Evolutionary conservation across 2,113 vertebrate species (phyloP), one percentile per base, ranked within the genome.

Genomic region (Pantherophis guttatus): DNA sequence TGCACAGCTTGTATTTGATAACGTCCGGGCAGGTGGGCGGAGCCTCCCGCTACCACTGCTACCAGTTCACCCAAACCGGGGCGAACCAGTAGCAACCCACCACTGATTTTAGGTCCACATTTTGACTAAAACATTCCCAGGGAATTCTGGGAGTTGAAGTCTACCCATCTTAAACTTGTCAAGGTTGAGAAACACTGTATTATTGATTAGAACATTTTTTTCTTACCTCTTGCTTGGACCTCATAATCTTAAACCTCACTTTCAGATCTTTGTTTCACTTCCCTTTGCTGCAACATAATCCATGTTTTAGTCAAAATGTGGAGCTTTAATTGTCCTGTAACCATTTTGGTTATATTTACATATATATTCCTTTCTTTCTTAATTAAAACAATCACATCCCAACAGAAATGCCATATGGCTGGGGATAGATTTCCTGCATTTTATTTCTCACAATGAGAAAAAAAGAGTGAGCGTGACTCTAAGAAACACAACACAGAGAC

Each of bases 381-480:
- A 92, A 95, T 95, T 87, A 70, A 91, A 95, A 94, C 59, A 75
- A 87, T 91, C 90, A 88, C 81, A 95, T 75, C 89, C 92, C 52
- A 89, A 92, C 11, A 91, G 93, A 26, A 86, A 90, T 53, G 23
- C 17, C 90, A 89, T 54, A 90, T 26, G 11, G 93, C 90, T 54
- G 91, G 90, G 94, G 95, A 94, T 21, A 12, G 91, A 95, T 96
- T 94, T 88, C 95, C 57, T 92, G 93, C 93, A 95, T 96, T 97
- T 96, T 94, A 94, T 96, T 96, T 97, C 97, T 96, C 96, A 95
- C 97, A 65, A 89, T 96, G 95, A n/a, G 29, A 5, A 91, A 92
- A 95, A 93, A 86, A 75, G 94, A 95, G 93, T 95, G 98, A 96
- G 94, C 95, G 95, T 98, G 98, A 97, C 97, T 96, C 94, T 29